Evolutionary conservation across 2,113 vertebrate genomes (phyloP), one percentile per base, ranked within the genome.

Genomic region (Rhinichthys klamathensis): DNA sequence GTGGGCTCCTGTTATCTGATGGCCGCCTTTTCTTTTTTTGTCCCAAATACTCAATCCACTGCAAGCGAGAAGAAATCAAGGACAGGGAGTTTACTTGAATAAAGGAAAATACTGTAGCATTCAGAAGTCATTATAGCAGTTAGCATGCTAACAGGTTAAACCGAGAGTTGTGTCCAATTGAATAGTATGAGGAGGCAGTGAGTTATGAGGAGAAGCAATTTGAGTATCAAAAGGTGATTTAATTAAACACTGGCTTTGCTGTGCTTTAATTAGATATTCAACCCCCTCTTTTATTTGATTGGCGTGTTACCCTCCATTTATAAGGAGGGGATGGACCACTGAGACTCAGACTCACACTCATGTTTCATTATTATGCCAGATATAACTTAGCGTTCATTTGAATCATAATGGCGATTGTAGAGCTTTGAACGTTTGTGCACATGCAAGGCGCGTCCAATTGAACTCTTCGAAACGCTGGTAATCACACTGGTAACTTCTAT

Each of bases 141-240:
- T 41, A 63, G 56, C 23, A 56, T 84, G 87, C 85, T 82, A 84
- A 69, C 38, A 41, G 88, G 91, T 92, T 90, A 89, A 93, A 88
- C 54, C 88, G 83, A 58, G 32, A 11, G 83, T 38, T 75, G 80
- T 49, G 87, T 88, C 87, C 89, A 90, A 70, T 46, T 84, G 73
- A 84, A 90, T 87, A 92, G 89, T 82, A 44, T 60, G 51, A 58
- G n/a, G 79, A 81, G 87, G 89, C 90, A 87, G 70, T 88, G 84
- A 91, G 90, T 89, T 89, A 80, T 86, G 90, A 91, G 90, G 90
- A 91, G 88, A 92, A 92, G 93, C 90, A 92, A 91, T 86, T 15
- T 90, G 75, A 90, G 84, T 91, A 91, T 92, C 89, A 88, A 75
- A 86, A 87, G 85, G 89, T 89, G 90, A 67, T 84, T 88, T 92